phyloP scores from a whole-genome alignment of 2,888 invertebrate species.

The Emmelina monodactyla region DNA sequence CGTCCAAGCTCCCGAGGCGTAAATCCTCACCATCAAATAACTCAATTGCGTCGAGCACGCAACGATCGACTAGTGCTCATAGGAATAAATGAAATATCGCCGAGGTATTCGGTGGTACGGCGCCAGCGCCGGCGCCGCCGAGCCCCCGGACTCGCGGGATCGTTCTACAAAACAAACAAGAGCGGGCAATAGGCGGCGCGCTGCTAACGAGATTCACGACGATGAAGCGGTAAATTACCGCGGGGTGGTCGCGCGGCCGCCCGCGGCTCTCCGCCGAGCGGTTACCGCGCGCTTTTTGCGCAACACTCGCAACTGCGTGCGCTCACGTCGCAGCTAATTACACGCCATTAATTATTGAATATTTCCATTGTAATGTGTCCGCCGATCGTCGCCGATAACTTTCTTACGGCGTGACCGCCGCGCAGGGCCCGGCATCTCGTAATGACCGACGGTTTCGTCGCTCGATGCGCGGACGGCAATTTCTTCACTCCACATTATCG shows the following conservation, averaged over 20 bases:
- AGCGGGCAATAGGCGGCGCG: slow-evolving; percentile 57
- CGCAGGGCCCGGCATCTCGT: slow-evolving; percentile 20
- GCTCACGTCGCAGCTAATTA: slow-evolving; percentile 33
- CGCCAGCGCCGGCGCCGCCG: slow-evolving; percentile 57
- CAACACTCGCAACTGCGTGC: slow-evolving; percentile 19
- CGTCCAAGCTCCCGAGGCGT: slow-evolving; percentile 16
- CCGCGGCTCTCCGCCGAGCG: slow-evolving; percentile 39
- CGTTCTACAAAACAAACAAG: slow-evolving; percentile 65
- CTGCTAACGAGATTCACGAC: slow-evolving; percentile 63
- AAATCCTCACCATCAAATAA: slow-evolving; percentile 23
- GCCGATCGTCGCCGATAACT: slow-evolving; percentile 4
- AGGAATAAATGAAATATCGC: slow-evolving; percentile 60
- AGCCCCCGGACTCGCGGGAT: slow-evolving; percentile 53
- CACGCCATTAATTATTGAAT: slow-evolving; percentile 42
- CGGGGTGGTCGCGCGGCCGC: slow-evolving; percentile 33
- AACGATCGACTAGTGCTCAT: slow-evolving; percentile 33
- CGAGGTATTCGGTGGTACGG: slow-evolving; percentile 51
- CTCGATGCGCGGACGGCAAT: slow-evolving; percentile 35
- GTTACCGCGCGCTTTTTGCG: slow-evolving; percentile 34
- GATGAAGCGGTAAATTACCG: slow-evolving; percentile 64
- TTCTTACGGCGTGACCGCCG: slow-evolving; percentile 8
- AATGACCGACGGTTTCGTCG: slow-evolving; percentile 51
- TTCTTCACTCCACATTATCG: slow-evolving; percentile 63
- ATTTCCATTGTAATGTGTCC: slow-evolving; percentile 30
- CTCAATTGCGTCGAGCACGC: slow-evolving; percentile 44